These are phyloP conservation scores for Dicyrtomina minuta DNA, from an alignment of 2,888 invertebrate species.

Conservation along the genomic window DNA sequence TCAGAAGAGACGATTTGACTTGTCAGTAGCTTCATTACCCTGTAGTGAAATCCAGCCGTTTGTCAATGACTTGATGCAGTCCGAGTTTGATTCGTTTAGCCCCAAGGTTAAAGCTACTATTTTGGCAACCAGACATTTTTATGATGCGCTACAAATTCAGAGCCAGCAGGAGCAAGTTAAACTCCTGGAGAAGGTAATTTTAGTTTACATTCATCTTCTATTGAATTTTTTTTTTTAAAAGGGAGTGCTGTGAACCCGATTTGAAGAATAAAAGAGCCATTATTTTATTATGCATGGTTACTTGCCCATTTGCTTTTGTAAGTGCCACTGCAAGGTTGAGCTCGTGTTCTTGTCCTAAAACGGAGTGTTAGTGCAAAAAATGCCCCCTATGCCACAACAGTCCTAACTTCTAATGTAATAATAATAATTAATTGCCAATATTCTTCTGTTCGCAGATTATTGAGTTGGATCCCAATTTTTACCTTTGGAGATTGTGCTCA, in stretches of 20 bases:
- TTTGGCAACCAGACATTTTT: slow-evolving; percentile 32
- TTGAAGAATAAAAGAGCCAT: no score
- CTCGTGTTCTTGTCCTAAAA: no score
- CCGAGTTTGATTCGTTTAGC: slow-evolving; percentile 17
- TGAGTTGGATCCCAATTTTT: slow-evolving; percentile 32
- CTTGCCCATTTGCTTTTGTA: not conserved
- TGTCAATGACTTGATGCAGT: not conserved
- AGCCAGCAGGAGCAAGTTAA: slow-evolving; percentile 8
- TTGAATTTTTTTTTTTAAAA: no score
- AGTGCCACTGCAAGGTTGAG: no score
- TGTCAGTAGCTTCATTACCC: not conserved
- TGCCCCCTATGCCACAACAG: no score
- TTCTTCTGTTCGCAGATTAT: slow-evolving; percentile 24
- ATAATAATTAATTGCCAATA: slow-evolving; percentile 2
- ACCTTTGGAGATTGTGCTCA: slow-evolving; percentile 31
- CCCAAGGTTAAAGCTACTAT: slow-evolving; percentile 26
- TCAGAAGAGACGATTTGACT: not conserved
- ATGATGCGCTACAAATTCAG: slow-evolving; percentile 14
- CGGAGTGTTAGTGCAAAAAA: no score
- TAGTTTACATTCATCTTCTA: not conserved
- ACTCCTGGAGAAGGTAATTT: slow-evolving; percentile 4
- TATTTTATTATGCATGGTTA: no score
- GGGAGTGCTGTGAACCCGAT: no score
- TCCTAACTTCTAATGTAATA: no score
- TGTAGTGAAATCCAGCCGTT: not conserved